Percentiles rank a stretch among this genome's conserved stretches.
phyloP scores from a whole-genome alignment of 2,113 vertebrate genomes.

The Myodes glareolus region DNA sequence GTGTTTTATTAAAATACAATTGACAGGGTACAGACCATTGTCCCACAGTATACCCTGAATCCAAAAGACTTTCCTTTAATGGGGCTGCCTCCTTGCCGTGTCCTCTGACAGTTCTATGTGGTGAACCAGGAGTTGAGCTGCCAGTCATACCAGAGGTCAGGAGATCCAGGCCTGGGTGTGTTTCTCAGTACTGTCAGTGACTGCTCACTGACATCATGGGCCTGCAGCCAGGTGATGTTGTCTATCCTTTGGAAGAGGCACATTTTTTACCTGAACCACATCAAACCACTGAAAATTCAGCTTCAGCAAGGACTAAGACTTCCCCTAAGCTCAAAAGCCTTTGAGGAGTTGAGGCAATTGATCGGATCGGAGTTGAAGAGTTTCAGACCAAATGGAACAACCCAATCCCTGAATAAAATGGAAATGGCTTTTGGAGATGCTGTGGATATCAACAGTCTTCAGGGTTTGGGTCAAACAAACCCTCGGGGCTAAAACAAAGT shows the following conservation, averaged over 20 bases:
- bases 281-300: conserved; percentile 94
- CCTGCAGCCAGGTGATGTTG: conserved; percentile 94
- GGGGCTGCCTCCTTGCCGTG: conserved; percentile 96
- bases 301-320: conserved; percentile 92
- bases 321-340: conserved; percentile 95
- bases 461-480: neutral
- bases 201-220: conserved; percentile 86
- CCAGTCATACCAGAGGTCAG: conserved; percentile 87
- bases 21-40: too few relatives aligned
- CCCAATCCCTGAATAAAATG: conserved; percentile 95
- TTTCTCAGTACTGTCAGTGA: neutral
- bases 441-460: neutral
- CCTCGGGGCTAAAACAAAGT: conserved; percentile 1
- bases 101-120: conserved; percentile 87
- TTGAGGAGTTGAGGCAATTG: conserved; percentile 90
- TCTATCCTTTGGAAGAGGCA: conserved; percentile 95
- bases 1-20: too few relatives aligned
- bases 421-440: conserved; percentile 88
- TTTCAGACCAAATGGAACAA: conserved; percentile 94
- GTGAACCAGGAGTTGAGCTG: conserved; percentile 90
- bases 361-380: conserved; percentile 92
- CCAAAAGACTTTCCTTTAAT: conserved; percentile 92
- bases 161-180: neutral
- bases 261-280: conserved; percentile 95
- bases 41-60: too few relatives aligned